Evolutionary conservation across 1,140 invertebrate genomes (phyloP).

Genomic region (Pseudachorutes palmiensis): DNA sequence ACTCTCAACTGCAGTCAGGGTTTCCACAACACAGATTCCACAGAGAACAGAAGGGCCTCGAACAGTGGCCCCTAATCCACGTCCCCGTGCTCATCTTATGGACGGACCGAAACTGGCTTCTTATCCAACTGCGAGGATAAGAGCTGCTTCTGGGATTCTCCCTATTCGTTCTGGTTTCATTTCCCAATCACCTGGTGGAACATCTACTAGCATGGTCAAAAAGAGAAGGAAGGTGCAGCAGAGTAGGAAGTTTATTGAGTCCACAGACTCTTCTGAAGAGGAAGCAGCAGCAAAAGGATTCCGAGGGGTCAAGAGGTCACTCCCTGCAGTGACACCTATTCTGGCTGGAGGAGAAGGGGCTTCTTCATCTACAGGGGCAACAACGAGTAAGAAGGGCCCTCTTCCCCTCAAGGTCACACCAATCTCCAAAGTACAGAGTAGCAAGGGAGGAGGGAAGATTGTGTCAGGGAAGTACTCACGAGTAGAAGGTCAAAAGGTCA

Average conservation of each 20-base stretch:
- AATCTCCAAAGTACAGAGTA: not conserved
- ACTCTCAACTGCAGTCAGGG: not conserved
- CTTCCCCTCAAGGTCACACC: not conserved
- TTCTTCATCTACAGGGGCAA: not conserved
- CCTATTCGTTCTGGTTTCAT: not conserved
- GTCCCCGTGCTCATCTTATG: not conserved
- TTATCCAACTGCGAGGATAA: not conserved
- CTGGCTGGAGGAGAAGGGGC: not conserved
- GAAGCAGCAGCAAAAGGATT: not conserved
- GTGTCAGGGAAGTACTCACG: not conserved
- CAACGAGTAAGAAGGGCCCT: not conserved
- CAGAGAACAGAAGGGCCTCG: not conserved
- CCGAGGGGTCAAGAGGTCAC: not conserved
- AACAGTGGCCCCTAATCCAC: not conserved
- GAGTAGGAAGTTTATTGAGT: not conserved
- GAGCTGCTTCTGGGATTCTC: not conserved
- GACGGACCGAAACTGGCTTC: slow-evolving; percentile 2
- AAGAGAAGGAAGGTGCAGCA: not conserved
- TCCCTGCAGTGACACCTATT: not conserved
- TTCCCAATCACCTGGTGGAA: not conserved
- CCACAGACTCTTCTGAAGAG: not conserved
- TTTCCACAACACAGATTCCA: not conserved
- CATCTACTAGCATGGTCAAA: not conserved
- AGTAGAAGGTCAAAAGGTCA: not conserved
- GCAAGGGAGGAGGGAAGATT: not conserved